These are phyloP conservation scores for Antheraea mylitta DNA, from an alignment of 1,140 invertebrate species.

Conservation along the genomic window DNA sequence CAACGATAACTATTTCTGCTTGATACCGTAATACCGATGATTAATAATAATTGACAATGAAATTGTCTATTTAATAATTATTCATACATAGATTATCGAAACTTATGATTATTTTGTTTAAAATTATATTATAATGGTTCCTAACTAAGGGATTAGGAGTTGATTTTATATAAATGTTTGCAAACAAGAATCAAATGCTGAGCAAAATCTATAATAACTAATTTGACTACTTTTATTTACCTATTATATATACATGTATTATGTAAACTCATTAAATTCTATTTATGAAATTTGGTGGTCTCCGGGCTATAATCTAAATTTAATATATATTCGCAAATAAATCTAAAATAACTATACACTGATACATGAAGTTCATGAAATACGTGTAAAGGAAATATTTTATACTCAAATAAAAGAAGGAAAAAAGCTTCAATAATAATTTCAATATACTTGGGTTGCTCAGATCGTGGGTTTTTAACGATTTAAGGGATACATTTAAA, in stretches of 20 bases:
- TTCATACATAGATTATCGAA: background rate
- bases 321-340: background rate
- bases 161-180: background rate
- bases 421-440: too few relatives aligned
- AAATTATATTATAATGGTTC: background rate
- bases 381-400: background rate
- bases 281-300: background rate
- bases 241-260: background rate
- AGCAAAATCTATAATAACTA: background rate
- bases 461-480: too few relatives aligned
- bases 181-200: background rate
- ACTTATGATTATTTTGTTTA: background rate
- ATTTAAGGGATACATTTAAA: too few relatives aligned
- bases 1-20: background rate
- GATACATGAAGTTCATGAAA: background rate
- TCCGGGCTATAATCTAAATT: background rate
- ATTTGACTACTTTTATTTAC: too few relatives aligned
- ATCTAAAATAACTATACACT: background rate
- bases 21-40: background rate
- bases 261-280: background rate
- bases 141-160: background rate
- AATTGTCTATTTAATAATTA: background rate
- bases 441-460: too few relatives aligned
- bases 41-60: constrained; percentile 17
- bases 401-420: too few relatives aligned